Evolutionary conservation across 1,140 invertebrate species (phyloP).

Genomic region (Arctopsyche grandis): DNA sequence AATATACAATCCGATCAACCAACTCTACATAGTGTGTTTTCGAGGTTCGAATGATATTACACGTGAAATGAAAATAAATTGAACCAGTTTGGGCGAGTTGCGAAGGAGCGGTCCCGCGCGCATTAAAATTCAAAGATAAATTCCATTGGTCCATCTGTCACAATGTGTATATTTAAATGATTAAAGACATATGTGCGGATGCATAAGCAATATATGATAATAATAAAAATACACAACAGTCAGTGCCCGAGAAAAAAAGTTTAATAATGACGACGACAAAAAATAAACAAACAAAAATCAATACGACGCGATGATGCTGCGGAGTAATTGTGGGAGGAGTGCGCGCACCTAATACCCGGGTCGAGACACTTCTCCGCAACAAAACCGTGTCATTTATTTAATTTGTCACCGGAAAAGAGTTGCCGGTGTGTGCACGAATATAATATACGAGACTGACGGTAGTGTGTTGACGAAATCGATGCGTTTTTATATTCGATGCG

Average conservation of each 20-base stretch:
- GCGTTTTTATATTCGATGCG: conserved; percentile 23
- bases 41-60: too few species aligned
- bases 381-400: not conserved
- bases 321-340: too few species aligned
- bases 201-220: conserved; percentile 29
- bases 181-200: conserved; percentile 42
- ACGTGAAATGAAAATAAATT: too few species aligned
- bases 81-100: not conserved
- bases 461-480: conserved; percentile 1
- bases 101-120: conserved; percentile 15
- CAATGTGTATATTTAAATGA: conserved; percentile 45
- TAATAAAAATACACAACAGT: conserved; percentile 13
- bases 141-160: conserved; percentile 54
- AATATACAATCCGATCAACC: too few species aligned
- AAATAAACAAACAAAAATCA: conserved; percentile 2
- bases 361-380: too few species aligned
- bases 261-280: conserved; percentile 8
- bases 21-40: too few species aligned
- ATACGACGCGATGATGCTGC: not conserved
- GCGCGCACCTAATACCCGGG: too few species aligned
- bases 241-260: not conserved
- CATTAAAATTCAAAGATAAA: conserved; percentile 48
- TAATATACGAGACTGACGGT: not conserved
- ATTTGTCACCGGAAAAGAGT: conserved; percentile 2
- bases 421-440: too few species aligned